Evolutionary conservation across 23 tunicate genomes (phyloP), one percentile per base, ranked within the genome.

Genomic region (Styela clava): DNA sequence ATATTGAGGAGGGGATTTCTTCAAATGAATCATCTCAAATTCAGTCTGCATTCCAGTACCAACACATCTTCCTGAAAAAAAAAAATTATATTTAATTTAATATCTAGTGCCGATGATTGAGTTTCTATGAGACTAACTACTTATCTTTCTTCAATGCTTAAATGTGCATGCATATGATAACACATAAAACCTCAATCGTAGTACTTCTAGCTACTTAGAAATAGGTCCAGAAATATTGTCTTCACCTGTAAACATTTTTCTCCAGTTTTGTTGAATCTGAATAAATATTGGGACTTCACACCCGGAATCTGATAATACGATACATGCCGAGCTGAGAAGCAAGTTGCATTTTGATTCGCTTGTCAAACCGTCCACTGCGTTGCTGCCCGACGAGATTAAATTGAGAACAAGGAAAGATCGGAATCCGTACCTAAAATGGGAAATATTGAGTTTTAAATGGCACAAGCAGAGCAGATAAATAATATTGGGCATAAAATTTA

Each of bases 261-360:
- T 74, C 92, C 92, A 91, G 35, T 82, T 84, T 63, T 91, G 88
- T 79, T 90, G 84, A 51, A 96, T 72, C 65, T 96, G 97, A n/a
- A 96, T 77, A 84, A 96, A 96, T 23, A 96, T 61, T 7, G 99
- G 99, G 81, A 87, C 74, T 63, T 96, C 89, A 67, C 99, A 96
- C 1, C 86, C 74, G 19, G 94, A 77, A 81, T 96, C 95, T 35
- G 63, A 64, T 32, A 96, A 65, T 2, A 96, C 97, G 26, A 85
- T 74, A 37, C 85, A 31, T 12, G 79, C 89, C 1, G 99, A 93
- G 72, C 99, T 84, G 31, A 71, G 31, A 36, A 91, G 68, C 16
- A 87, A 74, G 63, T 91, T 86, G 65, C 83, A 74, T 84, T 95
- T 89, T 67, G 99, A 86, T 62, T 83, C 84, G 30, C 82, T 94